Conservation (phyloP, 1,140 invertebrate species). For the Lepidurus apus region DNA sequence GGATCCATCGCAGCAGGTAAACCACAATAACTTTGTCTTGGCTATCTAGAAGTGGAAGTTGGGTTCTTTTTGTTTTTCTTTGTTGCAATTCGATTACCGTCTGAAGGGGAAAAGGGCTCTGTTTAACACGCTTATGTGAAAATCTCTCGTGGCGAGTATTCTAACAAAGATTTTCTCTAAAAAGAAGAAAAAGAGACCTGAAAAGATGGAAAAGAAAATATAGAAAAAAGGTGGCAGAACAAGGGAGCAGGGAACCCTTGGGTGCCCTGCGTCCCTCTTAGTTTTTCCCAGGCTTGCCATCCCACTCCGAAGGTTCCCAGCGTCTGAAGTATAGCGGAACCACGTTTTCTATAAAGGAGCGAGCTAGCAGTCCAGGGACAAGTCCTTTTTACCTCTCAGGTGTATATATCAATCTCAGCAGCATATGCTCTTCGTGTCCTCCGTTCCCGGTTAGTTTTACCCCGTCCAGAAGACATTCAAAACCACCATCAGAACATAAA, state of each 20-base stretch:
- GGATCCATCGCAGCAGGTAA: slow-evolving; percentile 13
- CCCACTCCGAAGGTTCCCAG: slow-evolving; percentile 4
- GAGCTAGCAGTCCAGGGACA: not conserved
- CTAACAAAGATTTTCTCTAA: not conserved
- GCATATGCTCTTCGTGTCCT: not conserved
- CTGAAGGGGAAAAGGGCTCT: not conserved
- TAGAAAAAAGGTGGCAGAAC: slow-evolving; percentile 12
- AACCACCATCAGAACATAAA: not conserved
- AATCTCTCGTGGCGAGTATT: not conserved
- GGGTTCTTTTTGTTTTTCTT: not conserved
- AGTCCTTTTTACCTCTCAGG: slow-evolving; percentile 11
- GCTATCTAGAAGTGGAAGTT: not conserved
- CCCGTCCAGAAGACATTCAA: not conserved
- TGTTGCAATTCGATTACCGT: not conserved
- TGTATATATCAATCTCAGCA: slow-evolving; percentile 19
- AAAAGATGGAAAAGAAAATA: slow-evolving; percentile 16
- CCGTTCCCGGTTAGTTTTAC: slow-evolving; percentile 10
- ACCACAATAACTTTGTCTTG: not conserved
- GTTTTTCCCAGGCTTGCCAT: slow-evolving; percentile 8
- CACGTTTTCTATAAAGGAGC: slow-evolving; percentile 8
- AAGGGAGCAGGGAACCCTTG: slow-evolving; percentile 20
- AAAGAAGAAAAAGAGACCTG: not conserved
- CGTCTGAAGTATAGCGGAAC: slow-evolving; percentile 1
- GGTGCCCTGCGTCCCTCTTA: not conserved
- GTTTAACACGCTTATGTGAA: not conserved